These are phyloP conservation scores for Zapornia atra DNA, from an alignment of 2,113 vertebrate species.

Conservation along the genomic window DNA sequence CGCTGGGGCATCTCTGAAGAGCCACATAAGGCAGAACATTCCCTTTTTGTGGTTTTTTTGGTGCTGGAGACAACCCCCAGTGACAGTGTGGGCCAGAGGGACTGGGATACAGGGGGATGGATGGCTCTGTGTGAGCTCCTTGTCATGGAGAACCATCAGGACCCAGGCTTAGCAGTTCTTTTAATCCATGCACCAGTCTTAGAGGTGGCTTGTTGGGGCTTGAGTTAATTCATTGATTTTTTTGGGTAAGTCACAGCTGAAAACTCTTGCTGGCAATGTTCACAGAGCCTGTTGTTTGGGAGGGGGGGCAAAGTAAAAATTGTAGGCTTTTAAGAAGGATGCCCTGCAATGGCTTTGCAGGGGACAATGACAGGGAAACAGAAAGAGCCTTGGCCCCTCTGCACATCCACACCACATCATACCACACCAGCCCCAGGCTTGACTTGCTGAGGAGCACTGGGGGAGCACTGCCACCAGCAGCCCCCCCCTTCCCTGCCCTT, in stretches of 20 bases:
- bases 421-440: not conserved
- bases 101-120: not conserved
- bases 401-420: rapidly evolving
- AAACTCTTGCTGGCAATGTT: not conserved
- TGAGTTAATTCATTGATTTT: not conserved
- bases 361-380: not conserved
- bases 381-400: not conserved
- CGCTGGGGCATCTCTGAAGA: not conserved
- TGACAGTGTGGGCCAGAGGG: not conserved
- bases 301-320: not conserved
- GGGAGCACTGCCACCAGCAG: not conserved
- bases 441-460: rapidly evolving
- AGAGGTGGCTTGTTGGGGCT: not conserved
- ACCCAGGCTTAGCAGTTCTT: not conserved
- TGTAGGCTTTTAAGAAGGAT: not conserved
- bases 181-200: not conserved
- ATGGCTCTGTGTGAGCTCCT: not conserved
- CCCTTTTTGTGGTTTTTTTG: not conserved
- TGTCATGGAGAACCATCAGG: not conserved
- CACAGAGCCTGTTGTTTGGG: rapidly evolving
- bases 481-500: not conserved
- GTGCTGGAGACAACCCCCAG: not conserved
- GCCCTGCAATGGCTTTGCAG: not conserved
- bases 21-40: not conserved
- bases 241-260: not conserved